Evolutionary conservation across 2,113 vertebrate genomes (phyloP).

Genomic region (Emydocephalus ijimae): DNA sequence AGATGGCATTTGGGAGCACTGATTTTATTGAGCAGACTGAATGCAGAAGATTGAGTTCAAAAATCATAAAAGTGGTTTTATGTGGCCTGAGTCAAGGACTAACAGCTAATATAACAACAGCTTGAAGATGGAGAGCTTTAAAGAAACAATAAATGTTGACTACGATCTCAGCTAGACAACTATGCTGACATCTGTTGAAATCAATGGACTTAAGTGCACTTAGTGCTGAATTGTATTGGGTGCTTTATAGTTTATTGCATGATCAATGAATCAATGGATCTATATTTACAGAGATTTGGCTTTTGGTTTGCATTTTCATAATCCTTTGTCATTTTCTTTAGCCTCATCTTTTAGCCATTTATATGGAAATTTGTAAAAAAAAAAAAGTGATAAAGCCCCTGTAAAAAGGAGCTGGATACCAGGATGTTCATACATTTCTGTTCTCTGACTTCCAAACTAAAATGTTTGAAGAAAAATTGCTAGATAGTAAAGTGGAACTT

Average conservation of each 20-base stretch:
- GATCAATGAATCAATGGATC: background rate
- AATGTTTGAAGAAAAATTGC: background rate
- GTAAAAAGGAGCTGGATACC: background rate
- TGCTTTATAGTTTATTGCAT: background rate
- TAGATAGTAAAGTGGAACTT: too few species aligned
- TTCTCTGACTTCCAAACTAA: background rate
- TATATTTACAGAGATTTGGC: background rate
- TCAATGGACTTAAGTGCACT: constrained; percentile 12
- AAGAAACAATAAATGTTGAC: constrained; percentile 8
- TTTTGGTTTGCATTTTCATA: background rate
- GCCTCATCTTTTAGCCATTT: background rate
- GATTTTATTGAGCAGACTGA: background rate
- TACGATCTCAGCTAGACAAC: background rate
- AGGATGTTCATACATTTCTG: background rate
- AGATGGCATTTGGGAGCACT: background rate
- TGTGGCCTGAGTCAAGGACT: background rate
- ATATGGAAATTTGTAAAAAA: background rate
- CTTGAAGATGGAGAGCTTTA: background rate
- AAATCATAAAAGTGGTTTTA: background rate
- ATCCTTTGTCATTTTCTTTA: background rate
- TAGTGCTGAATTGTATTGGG: background rate
- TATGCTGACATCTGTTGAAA: background rate
- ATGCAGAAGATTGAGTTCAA: background rate
- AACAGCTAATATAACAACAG: background rate
- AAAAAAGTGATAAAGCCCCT: background rate